A percentile compares a stretch with the other conserved stretches of the same genome.
Evolutionary conservation across 64 coral and sea anemone genomes (phyloP).

Genomic region (Porites australiensis): DNA sequence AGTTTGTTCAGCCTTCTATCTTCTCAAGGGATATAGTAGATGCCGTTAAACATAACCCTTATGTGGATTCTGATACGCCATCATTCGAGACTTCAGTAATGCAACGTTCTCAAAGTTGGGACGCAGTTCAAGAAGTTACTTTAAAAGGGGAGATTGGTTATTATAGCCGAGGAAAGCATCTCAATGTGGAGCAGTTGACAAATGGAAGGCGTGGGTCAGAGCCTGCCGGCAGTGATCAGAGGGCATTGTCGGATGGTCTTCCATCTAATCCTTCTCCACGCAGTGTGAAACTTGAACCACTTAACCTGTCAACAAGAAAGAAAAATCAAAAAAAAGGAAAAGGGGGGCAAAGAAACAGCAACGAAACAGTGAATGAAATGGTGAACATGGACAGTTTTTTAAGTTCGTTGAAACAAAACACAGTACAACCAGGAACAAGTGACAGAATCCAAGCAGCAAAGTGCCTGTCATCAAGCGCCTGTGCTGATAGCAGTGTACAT

Average conservation of each 20-base stretch:
- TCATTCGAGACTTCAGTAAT: neutral
- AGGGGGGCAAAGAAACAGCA: neutral
- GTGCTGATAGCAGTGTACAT: slow-evolving; percentile 74
- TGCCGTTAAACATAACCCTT: slow-evolving; percentile 84
- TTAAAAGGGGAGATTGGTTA: neutral
- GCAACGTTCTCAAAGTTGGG: slow-evolving; percentile 7
- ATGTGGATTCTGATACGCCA: slow-evolving; percentile 64
- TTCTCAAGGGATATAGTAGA: slow-evolving; percentile 13
- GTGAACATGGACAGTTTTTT: neutral
- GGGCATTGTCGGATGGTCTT: neutral
- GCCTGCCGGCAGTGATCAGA: neutral
- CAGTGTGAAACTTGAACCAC: slow-evolving; percentile 10
- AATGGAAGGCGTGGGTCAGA: neutral
- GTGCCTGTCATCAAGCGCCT: slow-evolving; percentile 79
- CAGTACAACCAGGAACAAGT: neutral
- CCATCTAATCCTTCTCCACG: neutral
- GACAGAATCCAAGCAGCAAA: slow-evolving; percentile 82
- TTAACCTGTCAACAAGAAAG: neutral
- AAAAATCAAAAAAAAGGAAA: neutral
- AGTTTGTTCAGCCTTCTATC: neutral
- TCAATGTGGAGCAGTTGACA: neutral
- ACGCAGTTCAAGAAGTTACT: neutral
- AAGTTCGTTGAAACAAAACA: neutral
- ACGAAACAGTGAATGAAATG: neutral
- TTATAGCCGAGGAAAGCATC: neutral